Evolutionary conservation across 2,113 vertebrate species (phyloP), one percentile per base, ranked within the genome.

Genomic region (Labrus mixtus): DNA sequence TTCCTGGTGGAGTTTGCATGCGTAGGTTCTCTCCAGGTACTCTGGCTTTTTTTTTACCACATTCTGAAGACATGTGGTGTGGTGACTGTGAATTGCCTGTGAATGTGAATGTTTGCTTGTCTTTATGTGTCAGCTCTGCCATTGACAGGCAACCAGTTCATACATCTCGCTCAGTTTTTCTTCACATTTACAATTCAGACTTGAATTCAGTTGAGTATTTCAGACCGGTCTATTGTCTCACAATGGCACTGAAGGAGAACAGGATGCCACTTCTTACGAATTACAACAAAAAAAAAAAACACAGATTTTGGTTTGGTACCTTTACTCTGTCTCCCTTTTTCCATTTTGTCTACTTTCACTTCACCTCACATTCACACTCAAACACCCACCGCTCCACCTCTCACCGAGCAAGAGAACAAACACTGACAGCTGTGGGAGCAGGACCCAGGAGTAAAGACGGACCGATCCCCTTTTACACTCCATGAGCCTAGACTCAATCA

Each of bases 171-270:
- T 33, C 29, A 33, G 29, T 33, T 25, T 25, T 25, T 25, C 25
- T 25, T 25, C 25, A 25, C 25, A 33, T 6, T 33, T 3, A 33
- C 4, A 33, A 33, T 33, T 33, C 39, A 41, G 11, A 9, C 9
- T 41, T 39, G 37, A 39, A 39, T 39, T 39, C 7, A 41, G 9
- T 11, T 10, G 39, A 90, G 94, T 95, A 93, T 94, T 93, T 95
- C 93, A 95, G 87, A 23, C 79, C 58, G 85, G 92, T 92, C 94
- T 87, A 87, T 90, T 82, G 89, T 54, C 58, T 73, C 20, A 50
- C 93, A 92, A 92, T 93, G 93, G 91, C 90, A 95, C 94, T 85
- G 84, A 45, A 72, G 86, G 86, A 50, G 79, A 71, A 50, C 70
- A 75, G 3, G 46, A 71, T 54, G 51, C 43, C 29, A 54, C 84